phyloP scores from a whole-genome alignment of 2,797 vertebrate genomes.

The Rallus crepitans region DNA sequence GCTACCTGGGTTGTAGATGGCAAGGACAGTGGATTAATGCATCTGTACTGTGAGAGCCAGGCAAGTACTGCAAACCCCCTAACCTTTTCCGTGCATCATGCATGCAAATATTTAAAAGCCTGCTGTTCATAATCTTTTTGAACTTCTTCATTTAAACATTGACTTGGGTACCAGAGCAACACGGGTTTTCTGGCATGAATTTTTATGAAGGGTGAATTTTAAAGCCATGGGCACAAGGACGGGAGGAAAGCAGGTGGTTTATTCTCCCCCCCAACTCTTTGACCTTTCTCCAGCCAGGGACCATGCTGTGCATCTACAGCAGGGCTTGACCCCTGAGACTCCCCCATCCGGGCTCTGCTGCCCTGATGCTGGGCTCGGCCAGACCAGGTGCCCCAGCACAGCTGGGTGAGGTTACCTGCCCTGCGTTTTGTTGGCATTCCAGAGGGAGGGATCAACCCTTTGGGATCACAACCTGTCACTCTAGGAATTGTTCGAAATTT shows the following conservation, averaged over 20 bases:
- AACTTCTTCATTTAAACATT: neutral
- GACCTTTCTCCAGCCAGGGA: neutral
- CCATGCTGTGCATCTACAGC: neutral
- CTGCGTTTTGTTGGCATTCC: neutral
- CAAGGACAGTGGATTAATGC: no score
- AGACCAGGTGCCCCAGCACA: neutral
- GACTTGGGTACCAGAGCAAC: neutral
- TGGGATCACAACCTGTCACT: neutral
- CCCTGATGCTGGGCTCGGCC: accelerated
- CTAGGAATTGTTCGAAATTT: neutral
- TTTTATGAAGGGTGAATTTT: neutral
- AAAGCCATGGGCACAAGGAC: neutral
- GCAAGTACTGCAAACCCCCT: neutral
- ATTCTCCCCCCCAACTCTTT: neutral
- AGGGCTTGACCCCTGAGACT: neutral
- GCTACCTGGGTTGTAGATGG: neutral
- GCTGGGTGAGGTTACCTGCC: neutral
- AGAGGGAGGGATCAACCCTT: neutral
- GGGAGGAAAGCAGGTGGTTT: neutral
- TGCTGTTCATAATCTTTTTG: neutral
- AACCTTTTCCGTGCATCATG: no score
- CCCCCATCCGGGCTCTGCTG: neutral
- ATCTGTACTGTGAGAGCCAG: neutral
- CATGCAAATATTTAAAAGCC: neutral
- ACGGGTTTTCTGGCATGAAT: neutral